These are phyloP conservation scores for Ceratina australensis DNA, from an alignment of 1,140 invertebrate species.

Conservation along the genomic window DNA sequence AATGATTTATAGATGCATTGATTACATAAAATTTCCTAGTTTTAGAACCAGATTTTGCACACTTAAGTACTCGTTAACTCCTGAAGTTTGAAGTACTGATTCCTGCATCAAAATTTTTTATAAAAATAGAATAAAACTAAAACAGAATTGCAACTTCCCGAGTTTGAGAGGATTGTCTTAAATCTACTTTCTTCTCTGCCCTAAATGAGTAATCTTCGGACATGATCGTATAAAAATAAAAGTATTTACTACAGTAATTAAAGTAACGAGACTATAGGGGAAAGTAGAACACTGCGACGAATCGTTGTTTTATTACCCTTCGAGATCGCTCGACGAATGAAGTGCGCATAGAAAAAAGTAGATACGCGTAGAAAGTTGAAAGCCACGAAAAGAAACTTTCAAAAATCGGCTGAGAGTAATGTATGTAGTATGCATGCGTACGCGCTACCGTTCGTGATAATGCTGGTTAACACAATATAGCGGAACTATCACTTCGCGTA, in stretches of 20 bases:
- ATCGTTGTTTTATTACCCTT: conserved; percentile 4
- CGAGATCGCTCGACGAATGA: not conserved
- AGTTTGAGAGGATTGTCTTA: not conserved
- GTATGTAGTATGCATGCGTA: not conserved
- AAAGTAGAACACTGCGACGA: conserved; percentile 14
- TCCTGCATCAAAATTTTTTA: too few relatives aligned
- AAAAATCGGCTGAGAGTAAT: not conserved
- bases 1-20: too few relatives aligned
- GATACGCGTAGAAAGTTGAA: not conserved
- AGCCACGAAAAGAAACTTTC: conserved; percentile 4
- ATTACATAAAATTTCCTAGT: too few relatives aligned
- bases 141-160: not conserved
- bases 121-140: too few relatives aligned
- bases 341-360: not conserved
- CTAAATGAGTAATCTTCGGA: too few relatives aligned
- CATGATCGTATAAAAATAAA: not conserved
- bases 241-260: not conserved
- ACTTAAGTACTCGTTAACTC: too few relatives aligned
- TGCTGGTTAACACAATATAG: not conserved
- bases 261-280: not conserved
- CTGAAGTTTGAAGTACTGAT: too few relatives aligned
- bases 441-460: not conserved
- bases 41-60: too few relatives aligned
- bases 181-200: not conserved
- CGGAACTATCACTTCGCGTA: conserved; percentile 1